These are phyloP conservation scores for Drosophila affinis DNA, from an alignment of 2,888 invertebrate species.

Conservation along the genomic window DNA sequence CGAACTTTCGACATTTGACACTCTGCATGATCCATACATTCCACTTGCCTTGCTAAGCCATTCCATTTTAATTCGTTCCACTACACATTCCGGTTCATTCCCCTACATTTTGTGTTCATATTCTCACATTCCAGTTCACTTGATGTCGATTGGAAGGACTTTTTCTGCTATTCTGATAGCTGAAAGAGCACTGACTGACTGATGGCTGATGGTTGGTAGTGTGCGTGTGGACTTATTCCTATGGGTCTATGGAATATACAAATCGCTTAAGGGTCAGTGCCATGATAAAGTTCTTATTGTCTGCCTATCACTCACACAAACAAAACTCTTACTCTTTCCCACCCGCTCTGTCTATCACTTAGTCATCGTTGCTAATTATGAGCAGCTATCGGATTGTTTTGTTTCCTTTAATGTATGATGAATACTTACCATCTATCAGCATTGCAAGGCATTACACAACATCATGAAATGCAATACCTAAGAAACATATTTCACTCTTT, in stretches of 20 bases:
- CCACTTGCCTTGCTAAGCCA: too few relatives aligned
- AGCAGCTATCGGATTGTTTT: constrained; percentile 16
- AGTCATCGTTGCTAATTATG: constrained; percentile 35
- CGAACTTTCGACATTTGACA: too few relatives aligned
- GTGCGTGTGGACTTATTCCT: constrained; percentile 16
- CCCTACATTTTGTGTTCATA: too few relatives aligned
- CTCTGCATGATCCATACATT: too few relatives aligned
- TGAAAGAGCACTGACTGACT: too few relatives aligned
- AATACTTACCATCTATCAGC: not conserved
- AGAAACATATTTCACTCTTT: not conserved
- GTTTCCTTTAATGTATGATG: not conserved
- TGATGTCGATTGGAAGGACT: too few relatives aligned
- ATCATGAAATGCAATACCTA: not conserved
- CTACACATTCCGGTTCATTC: too few relatives aligned
- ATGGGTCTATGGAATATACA: constrained; percentile 6
- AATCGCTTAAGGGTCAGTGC: constrained; percentile 52
- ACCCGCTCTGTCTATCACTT: constrained; percentile 4
- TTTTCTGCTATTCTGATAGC: too few relatives aligned
- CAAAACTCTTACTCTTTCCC: not conserved
- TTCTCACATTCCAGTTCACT: too few relatives aligned
- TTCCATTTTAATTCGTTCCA: too few relatives aligned
- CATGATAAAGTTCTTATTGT: constrained; percentile 48
- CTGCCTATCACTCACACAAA: constrained; percentile 24
- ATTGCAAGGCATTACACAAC: not conserved
- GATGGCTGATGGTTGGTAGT: not conserved